A percentile compares a stretch with the other conserved stretches of the same genome.
Evolutionary conservation across 2,888 invertebrate species (phyloP).

Genomic region (Eupithecia dodoneata): DNA sequence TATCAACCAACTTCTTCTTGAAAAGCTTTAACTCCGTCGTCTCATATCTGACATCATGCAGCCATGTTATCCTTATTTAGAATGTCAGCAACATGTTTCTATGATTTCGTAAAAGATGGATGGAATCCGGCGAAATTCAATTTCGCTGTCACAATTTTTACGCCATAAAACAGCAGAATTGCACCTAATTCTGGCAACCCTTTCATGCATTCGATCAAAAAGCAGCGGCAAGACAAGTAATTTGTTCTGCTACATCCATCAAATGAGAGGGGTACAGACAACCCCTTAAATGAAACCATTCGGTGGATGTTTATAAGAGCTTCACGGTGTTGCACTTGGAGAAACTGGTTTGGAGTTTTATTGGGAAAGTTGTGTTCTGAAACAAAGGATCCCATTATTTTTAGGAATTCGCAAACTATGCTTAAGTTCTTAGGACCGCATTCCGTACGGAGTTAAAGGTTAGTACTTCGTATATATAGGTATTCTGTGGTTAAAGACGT

Average conservation of each 20-base stretch:
- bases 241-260: conserved; percentile 49
- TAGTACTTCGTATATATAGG: too few relatives aligned
- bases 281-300: conserved; percentile 35
- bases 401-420: background rate
- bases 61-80: background rate
- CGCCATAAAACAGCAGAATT: conserved; percentile 34
- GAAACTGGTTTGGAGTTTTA: conserved; percentile 26
- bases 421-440: background rate
- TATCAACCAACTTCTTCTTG: too few relatives aligned
- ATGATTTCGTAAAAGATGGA: conserved; percentile 18
- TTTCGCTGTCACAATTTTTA: conserved; percentile 26
- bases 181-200: conserved; percentile 44
- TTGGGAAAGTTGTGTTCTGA: conserved; percentile 7
- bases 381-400: background rate
- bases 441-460: background rate
- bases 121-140: conserved; percentile 10
- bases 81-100: conserved; percentile 4
- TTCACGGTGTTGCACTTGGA: conserved; percentile 32
- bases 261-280: conserved; percentile 36
- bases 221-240: conserved; percentile 46
- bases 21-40: background rate
- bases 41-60: background rate
- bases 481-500: too few relatives aligned
- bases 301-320: conserved; percentile 28
- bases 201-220: conserved; percentile 46